These are phyloP conservation scores for Myrmecophaga tridactyla DNA, from an alignment of 2,113 vertebrate genomes.

Conservation along the genomic window DNA sequence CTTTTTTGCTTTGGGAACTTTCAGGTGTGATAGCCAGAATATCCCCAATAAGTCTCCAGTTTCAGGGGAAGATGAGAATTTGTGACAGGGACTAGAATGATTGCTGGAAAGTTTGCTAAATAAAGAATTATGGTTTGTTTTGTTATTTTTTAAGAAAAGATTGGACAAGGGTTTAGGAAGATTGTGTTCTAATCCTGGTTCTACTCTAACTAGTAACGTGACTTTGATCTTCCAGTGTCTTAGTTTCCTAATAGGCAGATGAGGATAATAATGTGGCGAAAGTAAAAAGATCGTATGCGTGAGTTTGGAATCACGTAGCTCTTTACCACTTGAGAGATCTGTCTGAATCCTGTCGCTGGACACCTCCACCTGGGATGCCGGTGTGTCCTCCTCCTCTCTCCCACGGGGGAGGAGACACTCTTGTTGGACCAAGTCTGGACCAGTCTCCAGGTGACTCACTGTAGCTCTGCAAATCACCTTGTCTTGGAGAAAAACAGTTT, in stretches of 20 bases:
- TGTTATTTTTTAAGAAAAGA: conserved; percentile 24
- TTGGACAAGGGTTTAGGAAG: neutral
- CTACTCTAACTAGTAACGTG: neutral
- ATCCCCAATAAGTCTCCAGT: neutral
- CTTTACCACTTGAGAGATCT: neutral
- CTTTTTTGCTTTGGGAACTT: neutral
- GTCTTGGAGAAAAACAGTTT: neutral
- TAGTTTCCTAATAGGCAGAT: neutral
- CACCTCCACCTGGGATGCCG: neutral
- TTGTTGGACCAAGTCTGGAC: neutral
- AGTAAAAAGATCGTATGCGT: neutral
- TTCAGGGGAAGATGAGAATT: neutral
- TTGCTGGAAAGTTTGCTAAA: neutral
- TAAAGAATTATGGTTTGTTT: neutral
- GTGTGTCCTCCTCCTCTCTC: neutral
- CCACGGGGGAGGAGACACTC: rapidly evolving
- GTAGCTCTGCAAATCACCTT: neutral
- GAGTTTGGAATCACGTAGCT: neutral
- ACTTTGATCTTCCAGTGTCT: neutral
- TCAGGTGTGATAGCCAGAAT: neutral
- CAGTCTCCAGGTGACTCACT: neutral
- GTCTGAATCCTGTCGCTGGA: neutral
- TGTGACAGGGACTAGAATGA: neutral
- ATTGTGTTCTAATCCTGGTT: neutral
- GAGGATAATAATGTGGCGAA: neutral